phyloP scores from a whole-genome alignment of 1,140 invertebrate genomes.

The Daktulosphaira vitifoliae region DNA sequence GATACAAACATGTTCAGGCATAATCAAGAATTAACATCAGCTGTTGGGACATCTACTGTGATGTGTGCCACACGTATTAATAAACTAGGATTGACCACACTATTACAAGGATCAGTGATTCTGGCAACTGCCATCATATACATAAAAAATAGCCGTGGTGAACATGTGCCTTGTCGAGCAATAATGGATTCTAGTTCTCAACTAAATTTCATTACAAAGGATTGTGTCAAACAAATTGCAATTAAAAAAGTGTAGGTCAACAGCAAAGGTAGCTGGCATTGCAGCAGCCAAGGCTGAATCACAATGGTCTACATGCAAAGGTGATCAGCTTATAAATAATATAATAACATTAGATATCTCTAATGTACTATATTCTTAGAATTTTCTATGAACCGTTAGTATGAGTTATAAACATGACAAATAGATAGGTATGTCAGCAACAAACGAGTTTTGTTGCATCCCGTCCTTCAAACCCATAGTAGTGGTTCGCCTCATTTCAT shows the following conservation, averaged over 20 bases:
- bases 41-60: not conserved
- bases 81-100: not conserved
- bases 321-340: too few species aligned
- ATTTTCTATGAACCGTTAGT: too few species aligned
- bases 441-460: too few species aligned
- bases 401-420: too few species aligned
- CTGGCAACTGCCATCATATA: not conserved
- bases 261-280: not conserved
- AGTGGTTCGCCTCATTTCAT: too few species aligned
- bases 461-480: too few species aligned
- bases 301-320: not conserved
- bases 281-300: not conserved
- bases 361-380: too few species aligned
- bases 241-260: not conserved
- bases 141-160: not conserved
- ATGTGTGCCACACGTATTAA: too few species aligned
- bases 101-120: not conserved
- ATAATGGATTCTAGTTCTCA: not conserved
- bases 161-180: not conserved
- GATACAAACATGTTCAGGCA: not conserved
- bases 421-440: too few species aligned
- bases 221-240: not conserved
- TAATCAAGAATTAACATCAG: not conserved
- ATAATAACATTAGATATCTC: too few species aligned
- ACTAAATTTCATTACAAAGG: not conserved